These are phyloP conservation scores for Rhaphigaster nebulosa DNA, from an alignment of 2,888 invertebrate genomes.

Conservation along the genomic window DNA sequence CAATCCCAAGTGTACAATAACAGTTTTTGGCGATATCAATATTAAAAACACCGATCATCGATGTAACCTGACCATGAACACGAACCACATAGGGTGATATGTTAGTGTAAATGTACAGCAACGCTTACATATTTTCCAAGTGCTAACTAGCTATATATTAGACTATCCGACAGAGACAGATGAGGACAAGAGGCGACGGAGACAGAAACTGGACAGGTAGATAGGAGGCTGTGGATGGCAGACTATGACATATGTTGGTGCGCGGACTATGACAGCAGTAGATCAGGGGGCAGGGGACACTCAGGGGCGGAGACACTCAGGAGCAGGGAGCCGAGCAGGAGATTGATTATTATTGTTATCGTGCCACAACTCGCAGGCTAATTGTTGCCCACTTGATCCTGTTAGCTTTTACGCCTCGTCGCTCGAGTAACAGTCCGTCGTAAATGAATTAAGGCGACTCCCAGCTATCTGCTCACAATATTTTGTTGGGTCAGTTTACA, in stretches of 20 bases:
- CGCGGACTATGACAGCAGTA: not conserved
- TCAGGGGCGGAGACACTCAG: not conserved
- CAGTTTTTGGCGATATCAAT: too few relatives aligned
- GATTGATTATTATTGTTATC: slow-evolving; percentile 21
- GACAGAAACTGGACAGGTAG: slow-evolving; percentile 35
- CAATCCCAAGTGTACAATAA: too few relatives aligned
- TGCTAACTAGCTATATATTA: not conserved
- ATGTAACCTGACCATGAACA: too few relatives aligned
- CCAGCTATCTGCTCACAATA: not conserved
- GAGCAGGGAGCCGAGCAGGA: not conserved
- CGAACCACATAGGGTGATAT: not conserved
- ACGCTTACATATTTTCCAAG: not conserved
- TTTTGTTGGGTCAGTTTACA: too few relatives aligned
- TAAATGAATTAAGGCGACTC: not conserved
- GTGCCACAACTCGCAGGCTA: slow-evolving; percentile 13
- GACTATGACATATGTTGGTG: slow-evolving; percentile 19
- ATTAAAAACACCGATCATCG: too few relatives aligned
- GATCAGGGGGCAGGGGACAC: not conserved
- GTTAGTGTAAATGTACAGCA: not conserved
- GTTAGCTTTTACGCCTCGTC: not conserved
- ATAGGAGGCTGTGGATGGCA: slow-evolving; percentile 13
- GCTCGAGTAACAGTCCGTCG: not conserved
- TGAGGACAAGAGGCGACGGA: not conserved
- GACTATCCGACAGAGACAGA: slow-evolving; percentile 2
- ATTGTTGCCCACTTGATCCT: slow-evolving; percentile 13